A percentile compares a stretch with the other conserved stretches of the same genome.
Conservation (phyloP, 2,113 vertebrate species). For the Tricholaema leucomelas region DNA sequence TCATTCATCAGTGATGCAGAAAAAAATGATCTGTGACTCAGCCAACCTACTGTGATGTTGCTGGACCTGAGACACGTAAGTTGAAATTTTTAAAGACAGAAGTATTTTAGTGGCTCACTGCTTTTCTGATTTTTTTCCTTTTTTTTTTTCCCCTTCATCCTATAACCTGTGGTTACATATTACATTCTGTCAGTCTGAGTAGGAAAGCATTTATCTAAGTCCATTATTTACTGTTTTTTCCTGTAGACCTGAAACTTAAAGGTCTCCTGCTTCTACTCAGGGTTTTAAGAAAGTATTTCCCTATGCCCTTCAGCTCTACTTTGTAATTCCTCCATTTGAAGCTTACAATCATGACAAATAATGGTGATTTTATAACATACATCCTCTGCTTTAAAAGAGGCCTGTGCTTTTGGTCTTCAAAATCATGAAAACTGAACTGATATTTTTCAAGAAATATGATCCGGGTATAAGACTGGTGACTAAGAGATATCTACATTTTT, state of each 20-base stretch:
- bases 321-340: background rate
- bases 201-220: background rate
- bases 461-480: background rate
- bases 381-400: background rate
- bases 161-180: background rate
- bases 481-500: background rate
- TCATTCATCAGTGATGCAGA: background rate
- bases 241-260: background rate
- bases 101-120: background rate
- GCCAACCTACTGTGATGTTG: background rate
- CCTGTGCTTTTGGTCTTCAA: background rate
- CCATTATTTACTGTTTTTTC: background rate
- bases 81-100: background rate
- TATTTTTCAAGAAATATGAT: background rate
- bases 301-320: background rate
- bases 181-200: background rate
- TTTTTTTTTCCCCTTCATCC: background rate
- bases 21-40: background rate
- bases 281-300: background rate
- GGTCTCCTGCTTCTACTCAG: background rate
- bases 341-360: background rate
- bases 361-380: background rate
- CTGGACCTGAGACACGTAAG: background rate
- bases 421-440: background rate
- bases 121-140: background rate